Evolutionary conservation across 1,140 invertebrate genomes (phyloP), one percentile per base, ranked within the genome.

Genomic region (Monomorium pharaonis): DNA sequence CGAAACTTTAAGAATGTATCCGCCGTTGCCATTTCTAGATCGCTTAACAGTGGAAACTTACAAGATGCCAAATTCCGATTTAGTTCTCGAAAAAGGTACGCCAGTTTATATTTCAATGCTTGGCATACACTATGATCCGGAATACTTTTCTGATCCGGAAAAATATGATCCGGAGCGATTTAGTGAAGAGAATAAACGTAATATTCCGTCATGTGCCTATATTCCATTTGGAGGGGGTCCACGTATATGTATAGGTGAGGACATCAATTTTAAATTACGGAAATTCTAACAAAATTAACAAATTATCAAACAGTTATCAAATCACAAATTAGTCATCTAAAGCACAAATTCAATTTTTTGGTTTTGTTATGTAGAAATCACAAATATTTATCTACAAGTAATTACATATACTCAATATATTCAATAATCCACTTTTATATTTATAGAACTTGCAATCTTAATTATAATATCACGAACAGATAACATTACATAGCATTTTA

Each of bases 201-300:
- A n/a, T n/a, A n/a, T n/a, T n/a, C n/a, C n/a, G n/a, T n/a, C n/a
- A n/a, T n/a, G n/a, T n/a, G n/a, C n/a, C n/a, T n/a, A n/a, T n/a
- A n/a, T n/a, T n/a, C n/a, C n/a, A n/a, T n/a, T n/a, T n/a, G n/a
- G n/a, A n/a, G n/a, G n/a, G n/a, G n/a, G n/a, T n/a, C n/a, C n/a
- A n/a, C n/a, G 95, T 33, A 95, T 95, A 80, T 97, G 96, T 84
- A 96, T 97, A 37, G 95, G 95, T 94, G 87, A 93, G 58, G n/a
- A 12, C 12, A 70, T 37, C 14, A 16, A 3, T 24, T 56, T 42
- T 24, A 9, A n/a, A 56, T 63, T 18, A n/a, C 9, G 14, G 18
- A 37, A n/a, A 63, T 37, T 33, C 18, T 33, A 18, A 63, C 4
- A 1, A 0, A 10, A 33, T 63, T 62, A 3, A 16, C 0, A 49